Evolutionary conservation across 2,888 invertebrate genomes (phyloP).

Genomic region (Orthosia cruda): DNA sequence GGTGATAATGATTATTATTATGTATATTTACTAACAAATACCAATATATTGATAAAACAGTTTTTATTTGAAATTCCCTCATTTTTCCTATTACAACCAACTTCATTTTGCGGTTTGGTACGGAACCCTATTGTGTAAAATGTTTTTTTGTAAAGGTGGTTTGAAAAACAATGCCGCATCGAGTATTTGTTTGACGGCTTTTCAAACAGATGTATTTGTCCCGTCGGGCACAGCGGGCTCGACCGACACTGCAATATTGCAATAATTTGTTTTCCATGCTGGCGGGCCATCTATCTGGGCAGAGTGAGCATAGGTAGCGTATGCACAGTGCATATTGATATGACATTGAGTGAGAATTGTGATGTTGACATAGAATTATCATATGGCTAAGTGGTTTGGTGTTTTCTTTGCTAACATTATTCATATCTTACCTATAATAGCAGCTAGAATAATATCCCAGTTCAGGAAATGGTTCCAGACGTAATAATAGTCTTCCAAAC

Average conservation of each 20-base stretch:
- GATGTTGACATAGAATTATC: constrained; percentile 31
- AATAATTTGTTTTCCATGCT: constrained; percentile 71
- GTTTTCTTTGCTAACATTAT: constrained; percentile 26
- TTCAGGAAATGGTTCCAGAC: not conserved
- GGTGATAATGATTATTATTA: no score
- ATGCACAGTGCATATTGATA: constrained; percentile 15
- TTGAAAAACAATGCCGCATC: constrained; percentile 24
- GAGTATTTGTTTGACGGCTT: constrained; percentile 40
- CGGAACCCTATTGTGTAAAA: no score
- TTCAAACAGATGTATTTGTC: constrained; percentile 54
- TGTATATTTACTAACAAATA: no score
- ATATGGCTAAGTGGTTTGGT: constrained; percentile 15
- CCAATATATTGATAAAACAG: no score
- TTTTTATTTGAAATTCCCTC: no score
- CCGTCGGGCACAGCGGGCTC: constrained; percentile 29
- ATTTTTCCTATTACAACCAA: no score
- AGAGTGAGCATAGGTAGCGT: not conserved
- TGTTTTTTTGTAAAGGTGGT: constrained; percentile 19
- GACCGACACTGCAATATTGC: constrained; percentile 72
- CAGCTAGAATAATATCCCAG: constrained; percentile 7
- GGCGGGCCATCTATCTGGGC: constrained; percentile 27
- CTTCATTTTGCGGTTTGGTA: no score
- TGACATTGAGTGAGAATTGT: constrained; percentile 9
- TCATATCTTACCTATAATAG: not conserved
- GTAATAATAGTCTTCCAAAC: not conserved